Evolutionary conservation across 2,113 vertebrate genomes (phyloP).

Genomic region (Pangasianodon hypophthalmus): DNA sequence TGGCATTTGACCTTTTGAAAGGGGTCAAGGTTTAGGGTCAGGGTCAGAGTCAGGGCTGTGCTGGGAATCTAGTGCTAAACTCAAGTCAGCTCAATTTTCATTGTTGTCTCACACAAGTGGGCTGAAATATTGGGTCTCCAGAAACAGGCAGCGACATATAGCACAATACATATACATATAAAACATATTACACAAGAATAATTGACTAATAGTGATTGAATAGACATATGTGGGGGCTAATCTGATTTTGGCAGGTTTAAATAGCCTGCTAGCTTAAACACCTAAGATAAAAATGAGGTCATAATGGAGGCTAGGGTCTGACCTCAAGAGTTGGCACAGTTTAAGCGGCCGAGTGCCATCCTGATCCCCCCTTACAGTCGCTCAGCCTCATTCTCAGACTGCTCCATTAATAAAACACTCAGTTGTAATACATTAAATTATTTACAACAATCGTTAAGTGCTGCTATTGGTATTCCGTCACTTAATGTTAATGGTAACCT

Average conservation of each 20-base stretch:
- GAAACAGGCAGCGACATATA: background rate
- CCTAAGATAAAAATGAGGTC: background rate
- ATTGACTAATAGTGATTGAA: background rate
- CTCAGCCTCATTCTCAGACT: background rate
- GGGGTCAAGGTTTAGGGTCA: constrained; percentile 9
- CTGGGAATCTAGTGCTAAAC: background rate
- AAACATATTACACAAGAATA: background rate
- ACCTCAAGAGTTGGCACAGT: background rate
- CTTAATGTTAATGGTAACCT: background rate
- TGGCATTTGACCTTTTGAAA: constrained; percentile 39
- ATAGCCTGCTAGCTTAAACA: background rate
- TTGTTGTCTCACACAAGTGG: background rate
- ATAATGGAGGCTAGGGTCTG: background rate
- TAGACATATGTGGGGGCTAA: background rate
- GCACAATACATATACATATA: background rate
- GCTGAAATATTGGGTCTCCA: background rate
- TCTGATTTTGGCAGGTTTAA: background rate
- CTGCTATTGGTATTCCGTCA: background rate
- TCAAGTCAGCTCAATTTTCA: background rate
- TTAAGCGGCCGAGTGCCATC: background rate
- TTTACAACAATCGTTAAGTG: background rate
- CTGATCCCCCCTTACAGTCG: background rate
- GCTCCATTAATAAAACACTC: background rate
- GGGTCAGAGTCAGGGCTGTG: constrained; percentile 12
- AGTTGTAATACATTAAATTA: background rate